These are phyloP conservation scores for Phaenicophaeus curvirostris DNA, from an alignment of 2,797 vertebrate genomes.

Conservation along the genomic window DNA sequence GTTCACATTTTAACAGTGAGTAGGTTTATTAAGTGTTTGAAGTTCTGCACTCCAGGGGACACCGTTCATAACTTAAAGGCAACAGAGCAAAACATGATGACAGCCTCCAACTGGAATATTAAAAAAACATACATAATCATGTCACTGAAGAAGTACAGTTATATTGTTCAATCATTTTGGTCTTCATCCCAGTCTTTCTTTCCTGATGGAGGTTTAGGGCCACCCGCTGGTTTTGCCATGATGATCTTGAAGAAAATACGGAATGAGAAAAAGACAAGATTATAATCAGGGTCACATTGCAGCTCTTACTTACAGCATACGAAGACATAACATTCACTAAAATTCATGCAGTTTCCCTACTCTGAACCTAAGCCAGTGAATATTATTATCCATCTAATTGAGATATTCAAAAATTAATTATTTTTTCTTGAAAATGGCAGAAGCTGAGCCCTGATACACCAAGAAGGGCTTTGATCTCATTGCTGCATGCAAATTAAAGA, in stretches of 20 bases:
- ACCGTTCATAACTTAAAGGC: constrained; percentile 77
- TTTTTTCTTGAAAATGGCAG: background rate
- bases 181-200: constrained; percentile 95
- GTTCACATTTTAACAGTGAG: background rate
- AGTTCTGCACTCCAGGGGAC: background rate
- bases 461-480: background rate
- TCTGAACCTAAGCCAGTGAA: background rate
- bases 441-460: background rate
- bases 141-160: constrained; percentile 25
- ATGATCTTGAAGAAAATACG: constrained; percentile 82
- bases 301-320: background rate
- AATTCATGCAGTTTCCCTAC: background rate
- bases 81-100: constrained; percentile 37
- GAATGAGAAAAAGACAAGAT: background rate
- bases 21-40: constrained; percentile 43
- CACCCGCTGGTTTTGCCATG: constrained; percentile 92
- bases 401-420: background rate
- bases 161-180: constrained; percentile 85
- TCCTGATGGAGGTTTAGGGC: constrained; percentile 92
- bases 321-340: background rate
- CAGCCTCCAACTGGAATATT: constrained; percentile 1
- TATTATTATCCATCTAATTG: background rate
- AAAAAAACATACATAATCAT: constrained; percentile 6
- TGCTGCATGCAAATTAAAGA: constrained; percentile 33
- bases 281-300: background rate